Percentiles rank a stretch among this genome's conserved stretches.
phyloP scores from a whole-genome alignment of 1,140 invertebrate species.

The Amphibalanus amphitrite region DNA sequence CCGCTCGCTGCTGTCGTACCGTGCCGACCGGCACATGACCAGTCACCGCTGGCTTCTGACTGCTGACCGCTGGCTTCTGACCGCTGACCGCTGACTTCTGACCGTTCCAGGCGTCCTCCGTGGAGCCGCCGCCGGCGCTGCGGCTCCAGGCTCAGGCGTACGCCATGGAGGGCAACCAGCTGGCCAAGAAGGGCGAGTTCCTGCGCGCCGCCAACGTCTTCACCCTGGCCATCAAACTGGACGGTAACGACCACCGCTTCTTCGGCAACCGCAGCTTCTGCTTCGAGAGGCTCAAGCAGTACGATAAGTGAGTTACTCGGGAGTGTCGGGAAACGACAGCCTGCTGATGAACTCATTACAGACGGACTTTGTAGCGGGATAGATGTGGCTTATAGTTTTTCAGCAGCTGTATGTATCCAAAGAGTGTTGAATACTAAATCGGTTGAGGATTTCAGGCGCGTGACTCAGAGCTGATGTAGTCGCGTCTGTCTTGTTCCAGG shows the following conservation, averaged over 20 bases:
- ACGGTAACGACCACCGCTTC: constrained; percentile 17
- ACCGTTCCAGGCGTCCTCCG: no score
- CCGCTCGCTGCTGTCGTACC: no score
- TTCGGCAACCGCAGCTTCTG: constrained; percentile 19
- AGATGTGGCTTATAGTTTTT: background rate
- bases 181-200: constrained; percentile 16
- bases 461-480: no score
- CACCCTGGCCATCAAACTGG: constrained; percentile 14
- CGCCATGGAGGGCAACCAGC: constrained; percentile 14
- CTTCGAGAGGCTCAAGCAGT: constrained; percentile 15
- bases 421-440: background rate
- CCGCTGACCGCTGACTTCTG: no score
- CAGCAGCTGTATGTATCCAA: background rate
- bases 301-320: constrained; percentile 15
- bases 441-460: no score
- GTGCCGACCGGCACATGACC: no score
- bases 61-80: no score
- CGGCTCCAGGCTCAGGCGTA: background rate
- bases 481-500: constrained; percentile 21
- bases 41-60: no score
- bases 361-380: background rate
- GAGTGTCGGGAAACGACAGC: background rate
- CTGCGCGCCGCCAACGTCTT: constrained; percentile 16
- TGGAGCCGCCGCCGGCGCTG: no score
- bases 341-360: background rate